Conservation (phyloP, 2,797 vertebrate genomes). For the Acrossocheilus wenchowensis region DNA sequence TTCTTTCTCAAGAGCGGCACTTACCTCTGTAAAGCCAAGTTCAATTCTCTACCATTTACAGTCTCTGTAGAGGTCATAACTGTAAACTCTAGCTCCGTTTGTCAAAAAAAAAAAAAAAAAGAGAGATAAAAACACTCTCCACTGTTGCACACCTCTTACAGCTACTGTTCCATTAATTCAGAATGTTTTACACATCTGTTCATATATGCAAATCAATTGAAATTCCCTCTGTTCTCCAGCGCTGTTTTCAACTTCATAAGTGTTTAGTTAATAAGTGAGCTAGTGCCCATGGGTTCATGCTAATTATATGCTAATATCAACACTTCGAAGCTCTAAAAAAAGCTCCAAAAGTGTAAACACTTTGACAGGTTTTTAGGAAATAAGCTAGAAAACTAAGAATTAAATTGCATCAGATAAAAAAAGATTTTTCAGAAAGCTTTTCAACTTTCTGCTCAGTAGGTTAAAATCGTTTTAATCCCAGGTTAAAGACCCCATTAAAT, state of each 20-base stretch:
- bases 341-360: background rate
- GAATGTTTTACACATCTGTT: background rate
- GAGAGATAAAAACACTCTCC: background rate
- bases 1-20: conserved; percentile 13
- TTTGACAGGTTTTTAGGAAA: background rate
- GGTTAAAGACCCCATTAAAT: background rate
- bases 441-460: background rate
- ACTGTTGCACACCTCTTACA: background rate
- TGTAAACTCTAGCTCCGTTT: background rate
- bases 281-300: background rate
- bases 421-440: background rate
- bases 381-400: background rate
- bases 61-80: conserved; percentile 7
- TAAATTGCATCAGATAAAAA: background rate
- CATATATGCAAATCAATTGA: background rate
- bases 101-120: background rate
- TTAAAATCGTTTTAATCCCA: no score
- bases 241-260: background rate
- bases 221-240: background rate
- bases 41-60: conserved; percentile 21
- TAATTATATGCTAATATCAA: background rate
- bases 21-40: background rate
- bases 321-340: background rate
- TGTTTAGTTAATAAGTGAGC: background rate
- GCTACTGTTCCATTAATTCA: background rate